Base-by-base conservation (phyloP, 1,140 invertebrate species). In the Lerema accius region DNA sequence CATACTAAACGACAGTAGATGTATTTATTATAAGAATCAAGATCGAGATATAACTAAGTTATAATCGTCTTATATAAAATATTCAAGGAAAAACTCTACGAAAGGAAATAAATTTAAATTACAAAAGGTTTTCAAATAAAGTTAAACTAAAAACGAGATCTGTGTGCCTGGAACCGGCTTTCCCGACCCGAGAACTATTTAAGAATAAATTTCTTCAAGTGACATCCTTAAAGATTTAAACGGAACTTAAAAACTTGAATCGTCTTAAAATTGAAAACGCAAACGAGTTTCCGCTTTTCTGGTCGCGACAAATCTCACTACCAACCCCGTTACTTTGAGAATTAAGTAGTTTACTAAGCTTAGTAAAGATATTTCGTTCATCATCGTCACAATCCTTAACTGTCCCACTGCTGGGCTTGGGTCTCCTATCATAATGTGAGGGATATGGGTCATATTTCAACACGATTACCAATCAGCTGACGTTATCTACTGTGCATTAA, bases 261-360 rank as follows among this genome's bases (percentile, higher is more conserved):
- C 78, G 78, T 71, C 71, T 82, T 82, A 80, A 82, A 78, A 82
- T 82, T 82, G 80, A 80, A 82, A 82, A 78, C 73, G 73, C 73
- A 75, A 82, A 80, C 78, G 80, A 80, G 71, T 80, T 82, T 53
- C 60, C 51, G 70, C 65, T 67, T 76, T 71, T 60, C 63, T 49
- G 58, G 63, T 67, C 51, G 53, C 49, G 65, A 59, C 61, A 69
- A 69, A 71, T 71, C 55, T 65, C 55, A 58, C 40, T 39, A 35
- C 39, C 28, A 23, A 2, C 26, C 13, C 16, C 16, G 16, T 55
- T 55, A 43, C 53, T 56, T 42, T 14, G 19, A 42, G 37, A 43
- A 26, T 14, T 16, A 45, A 40, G 35, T 40, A 40, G 35, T 53
- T 40, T 53, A 32, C 28, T 32, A 32, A 32, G n/a, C 4, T 4